Percentiles rank a stretch among this genome's conserved stretches.
phyloP scores from a whole-genome alignment of 2,888 invertebrate species.

The Hyalella azteca region DNA sequence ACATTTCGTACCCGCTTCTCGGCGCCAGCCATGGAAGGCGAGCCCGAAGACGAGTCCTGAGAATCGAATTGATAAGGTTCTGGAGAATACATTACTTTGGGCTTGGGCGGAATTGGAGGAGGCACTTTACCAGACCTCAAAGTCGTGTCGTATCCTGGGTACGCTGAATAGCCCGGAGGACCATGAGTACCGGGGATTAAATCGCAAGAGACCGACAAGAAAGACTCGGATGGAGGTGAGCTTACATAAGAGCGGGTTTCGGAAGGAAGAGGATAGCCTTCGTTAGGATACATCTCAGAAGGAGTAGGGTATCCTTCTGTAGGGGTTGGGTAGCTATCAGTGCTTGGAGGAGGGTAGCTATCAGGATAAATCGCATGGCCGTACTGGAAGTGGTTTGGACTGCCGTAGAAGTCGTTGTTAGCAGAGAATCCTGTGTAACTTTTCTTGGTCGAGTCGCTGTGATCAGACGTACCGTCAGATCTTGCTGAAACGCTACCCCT shows the following conservation, averaged over 20 bases:
- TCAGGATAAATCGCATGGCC: slow-evolving; percentile 42
- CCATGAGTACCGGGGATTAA: slow-evolving; percentile 50
- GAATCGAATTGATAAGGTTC: slow-evolving; percentile 51
- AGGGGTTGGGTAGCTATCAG: slow-evolving; percentile 47
- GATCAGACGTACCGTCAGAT: slow-evolving; percentile 55
- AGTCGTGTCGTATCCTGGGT: slow-evolving; percentile 45
- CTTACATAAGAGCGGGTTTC: slow-evolving; percentile 56
- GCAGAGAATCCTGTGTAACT: slow-evolving; percentile 42
- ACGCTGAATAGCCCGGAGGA: slow-evolving; percentile 54
- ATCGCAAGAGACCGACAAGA: slow-evolving; percentile 57
- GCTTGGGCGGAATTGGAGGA: slow-evolving; percentile 57
- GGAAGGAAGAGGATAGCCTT: slow-evolving; percentile 40
- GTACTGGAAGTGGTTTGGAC: slow-evolving; percentile 49
- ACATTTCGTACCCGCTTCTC: slow-evolving; percentile 57
- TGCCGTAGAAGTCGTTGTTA: slow-evolving; percentile 47
- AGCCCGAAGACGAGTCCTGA: slow-evolving; percentile 42
- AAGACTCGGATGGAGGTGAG: slow-evolving; percentile 58
- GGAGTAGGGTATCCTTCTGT: slow-evolving; percentile 50
- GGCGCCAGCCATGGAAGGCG: slow-evolving; percentile 48
- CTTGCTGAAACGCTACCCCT: slow-evolving; percentile 50
- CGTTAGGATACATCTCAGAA: slow-evolving; percentile 43
- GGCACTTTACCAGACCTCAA: slow-evolving; percentile 49
- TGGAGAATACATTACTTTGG: slow-evolving; percentile 54
- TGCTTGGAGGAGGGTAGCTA: slow-evolving; percentile 28
- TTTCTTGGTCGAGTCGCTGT: slow-evolving; percentile 57